These are phyloP conservation scores for Loxodonta africana DNA, from an alignment of 2,113 vertebrate genomes.

Conservation along the genomic window DNA sequence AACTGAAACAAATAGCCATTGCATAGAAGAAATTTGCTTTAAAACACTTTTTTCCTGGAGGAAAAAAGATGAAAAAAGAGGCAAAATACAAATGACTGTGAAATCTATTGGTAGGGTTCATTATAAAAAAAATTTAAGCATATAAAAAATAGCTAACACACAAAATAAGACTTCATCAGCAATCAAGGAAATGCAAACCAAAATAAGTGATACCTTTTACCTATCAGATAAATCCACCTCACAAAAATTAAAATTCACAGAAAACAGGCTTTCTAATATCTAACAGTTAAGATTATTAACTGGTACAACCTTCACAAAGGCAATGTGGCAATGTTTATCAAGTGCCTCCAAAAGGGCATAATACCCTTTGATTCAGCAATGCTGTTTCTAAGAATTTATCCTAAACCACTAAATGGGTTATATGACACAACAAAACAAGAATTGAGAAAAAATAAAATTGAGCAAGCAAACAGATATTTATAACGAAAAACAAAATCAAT, in stretches of 20 bases:
- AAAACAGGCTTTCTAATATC: constrained; percentile 4
- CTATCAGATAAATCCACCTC: neutral
- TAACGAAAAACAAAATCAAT: constrained; percentile 17
- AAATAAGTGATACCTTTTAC: neutral
- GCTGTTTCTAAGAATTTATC: neutral
- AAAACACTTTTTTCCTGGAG: neutral
- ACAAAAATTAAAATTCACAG: neutral
- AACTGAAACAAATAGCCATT: neutral
- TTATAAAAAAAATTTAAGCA: constrained; percentile 18
- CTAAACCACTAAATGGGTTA: neutral
- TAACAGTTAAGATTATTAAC: neutral
- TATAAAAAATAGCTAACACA: neutral
- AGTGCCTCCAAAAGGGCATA: neutral
- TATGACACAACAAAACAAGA: neutral
- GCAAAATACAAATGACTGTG: neutral
- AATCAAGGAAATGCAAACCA: constrained; percentile 51
- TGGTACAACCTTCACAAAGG: neutral
- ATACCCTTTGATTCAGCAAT: no score
- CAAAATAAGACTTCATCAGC: neutral
- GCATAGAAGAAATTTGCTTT: neutral
- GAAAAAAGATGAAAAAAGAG: neutral
- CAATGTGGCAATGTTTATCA: neutral
- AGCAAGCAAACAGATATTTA: neutral
- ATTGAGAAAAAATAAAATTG: neutral
- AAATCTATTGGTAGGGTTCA: neutral